Evolutionary conservation across 2,797 vertebrate species (phyloP), one percentile per base, ranked within the genome.

Genomic region (Ctenosaura bakeri): DNA sequence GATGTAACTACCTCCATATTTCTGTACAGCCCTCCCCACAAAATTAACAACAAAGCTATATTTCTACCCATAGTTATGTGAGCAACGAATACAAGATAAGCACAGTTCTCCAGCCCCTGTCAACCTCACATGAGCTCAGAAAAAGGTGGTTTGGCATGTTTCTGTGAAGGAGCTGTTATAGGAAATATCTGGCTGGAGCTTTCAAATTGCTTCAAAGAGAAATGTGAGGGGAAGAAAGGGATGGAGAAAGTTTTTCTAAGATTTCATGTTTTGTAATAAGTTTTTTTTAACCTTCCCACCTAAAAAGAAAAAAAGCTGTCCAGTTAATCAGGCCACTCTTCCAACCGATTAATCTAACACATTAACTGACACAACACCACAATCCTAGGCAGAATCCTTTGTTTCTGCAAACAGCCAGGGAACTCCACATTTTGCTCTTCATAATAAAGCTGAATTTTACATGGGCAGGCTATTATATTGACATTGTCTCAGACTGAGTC

Each of bases 401-500:
- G 81, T 38, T 35, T 38, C 62, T 86, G 79, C 76, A 20, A 71
- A 79, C 8, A 42, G n/a, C 1, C 42, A 35, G 38, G 66, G 78
- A 74, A 81, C 52, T 80, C 56, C 83, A 86, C 3, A 0, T 46
- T 88, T 84, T 83, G 35, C 26, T 62, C 24, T 38, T 86, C 24
- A 32, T 9, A n/a, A 38, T 6, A 42, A 85, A 5, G 76, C 24
- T 35, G 73, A 90, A 64, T 76, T 77, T 80, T 64, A 26, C 42
- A 20, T 71, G 20, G 64, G 71, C 80, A 88, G 66, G 64, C 50
- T 80, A 85, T 38, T 42, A 79, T 64, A 46, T 18, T 90, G 64
- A 56, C 64, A 81, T 80, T 86, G 66, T 29, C 29, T 35, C 83
- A 86, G 22, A 86, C n/a, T 54, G 3, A 20, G 81, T n/a, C 66